These are phyloP conservation scores for Coregonus ussuriensis DNA, from an alignment of 2,797 vertebrate species.

Conservation along the genomic window DNA sequence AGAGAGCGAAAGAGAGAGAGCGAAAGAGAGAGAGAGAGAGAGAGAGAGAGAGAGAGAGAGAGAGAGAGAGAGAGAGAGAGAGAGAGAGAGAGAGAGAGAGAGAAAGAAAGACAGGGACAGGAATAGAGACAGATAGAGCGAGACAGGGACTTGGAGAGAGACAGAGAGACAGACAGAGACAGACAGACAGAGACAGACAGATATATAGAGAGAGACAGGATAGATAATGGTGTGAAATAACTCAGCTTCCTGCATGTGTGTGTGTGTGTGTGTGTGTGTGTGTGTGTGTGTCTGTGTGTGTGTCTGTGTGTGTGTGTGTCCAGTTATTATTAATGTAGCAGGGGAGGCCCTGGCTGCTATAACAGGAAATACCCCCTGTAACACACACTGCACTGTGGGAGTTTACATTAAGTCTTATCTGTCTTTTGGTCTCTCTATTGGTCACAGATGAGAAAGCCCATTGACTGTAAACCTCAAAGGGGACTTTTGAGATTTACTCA, in stretches of 20 bases:
- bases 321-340: constrained; percentile 55
- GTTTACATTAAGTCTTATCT: not conserved
- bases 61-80: not conserved
- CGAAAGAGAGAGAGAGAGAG: no score
- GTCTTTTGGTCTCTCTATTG: not conserved
- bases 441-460: not conserved
- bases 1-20: no score
- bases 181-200: not conserved
- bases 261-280: not conserved
- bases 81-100: no score
- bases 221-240: not conserved
- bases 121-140: not conserved
- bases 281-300: constrained; percentile 39
- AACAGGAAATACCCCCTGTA: not conserved
- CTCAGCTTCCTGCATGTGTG: not conserved
- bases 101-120: not conserved
- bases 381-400: not conserved
- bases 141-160: not conserved
- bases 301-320: not conserved
- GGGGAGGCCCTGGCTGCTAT: not conserved
- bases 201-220: no score
- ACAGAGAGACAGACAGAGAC: no score
- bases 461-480: not conserved
- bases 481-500: not conserved
- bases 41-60: not conserved